Base-by-base conservation (phyloP, 2,888 invertebrate species). In the Ectropis crepuscularia region DNA sequence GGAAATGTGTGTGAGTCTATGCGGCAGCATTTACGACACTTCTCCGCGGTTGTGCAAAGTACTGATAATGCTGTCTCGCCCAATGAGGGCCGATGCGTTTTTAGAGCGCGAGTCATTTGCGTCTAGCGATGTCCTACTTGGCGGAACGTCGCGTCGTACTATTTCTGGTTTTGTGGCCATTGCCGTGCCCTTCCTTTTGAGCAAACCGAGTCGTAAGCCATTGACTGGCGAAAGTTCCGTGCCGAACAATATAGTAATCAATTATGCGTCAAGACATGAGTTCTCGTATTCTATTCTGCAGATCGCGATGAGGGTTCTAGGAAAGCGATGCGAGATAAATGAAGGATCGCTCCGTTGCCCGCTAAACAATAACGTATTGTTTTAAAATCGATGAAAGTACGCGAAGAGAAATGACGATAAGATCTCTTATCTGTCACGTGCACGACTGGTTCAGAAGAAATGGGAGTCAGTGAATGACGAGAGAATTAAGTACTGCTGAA, bases 121-220 rank as follows among this genome's bases (percentile, higher is more conserved):
- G 76, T 82, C 74, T 76, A 74, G 65, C 72, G 73, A 69, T 84
- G 88, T 83, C 89, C 89, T 83, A 88, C 85, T 89, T 87, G 81
- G 83, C 81, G 81, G 77, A 74, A 79, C 81, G 74, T 78, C 83
- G 82, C 83, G 79, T 76, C 77, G 82, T 63, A 78, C 87, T 89
- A 89, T 86, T 88, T 88, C 75, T 80, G 78, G 73, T 79, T 77
- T 82, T 81, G 82, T 85, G 83, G 83, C 85, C 88, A 87, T 84
- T 86, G 84, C 80, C 85, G 77, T 76, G 83, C 80, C 84, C 82
- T 86, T 82, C 72, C 72, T 74, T 78, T 76, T 68, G 67, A 71
- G 67, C 62, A 66, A 54, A 63, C 65, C 57, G 54, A 54, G 57
- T 71, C 69, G 70, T 73, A 70, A 71, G 71, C 53, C 51, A 58